These are phyloP conservation scores for Phylloscopus collybita DNA, from an alignment of 2,797 vertebrate species.

Conservation along the genomic window DNA sequence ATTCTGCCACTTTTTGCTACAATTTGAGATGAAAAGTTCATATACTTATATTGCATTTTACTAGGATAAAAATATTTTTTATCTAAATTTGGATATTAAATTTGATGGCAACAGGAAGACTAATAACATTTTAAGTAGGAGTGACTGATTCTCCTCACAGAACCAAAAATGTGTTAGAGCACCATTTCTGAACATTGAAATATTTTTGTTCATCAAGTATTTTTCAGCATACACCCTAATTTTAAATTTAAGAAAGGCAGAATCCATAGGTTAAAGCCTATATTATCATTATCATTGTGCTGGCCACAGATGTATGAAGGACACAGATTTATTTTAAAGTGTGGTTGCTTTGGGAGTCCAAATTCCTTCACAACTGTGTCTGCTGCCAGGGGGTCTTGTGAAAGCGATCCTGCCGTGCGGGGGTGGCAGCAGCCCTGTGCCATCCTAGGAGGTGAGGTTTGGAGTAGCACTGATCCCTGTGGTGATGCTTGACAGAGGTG, in stretches of 20 bases:
- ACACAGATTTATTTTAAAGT: not conserved
- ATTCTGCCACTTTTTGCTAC: not conserved
- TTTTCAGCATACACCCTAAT: not conserved
- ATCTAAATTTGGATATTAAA: conserved; percentile 18
- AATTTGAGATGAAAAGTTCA: conserved; percentile 6
- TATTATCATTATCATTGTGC: not conserved
- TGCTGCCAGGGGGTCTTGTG: not conserved
- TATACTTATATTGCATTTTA: not conserved
- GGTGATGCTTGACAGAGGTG: not conserved
- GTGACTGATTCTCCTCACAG: conserved; percentile 27
- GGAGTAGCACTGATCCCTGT: not conserved
- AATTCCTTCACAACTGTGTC: not conserved
- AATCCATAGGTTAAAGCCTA: not conserved
- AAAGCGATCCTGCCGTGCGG: fast-evolving
- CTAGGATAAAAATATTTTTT: conserved; percentile 47
- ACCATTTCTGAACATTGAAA: not conserved
- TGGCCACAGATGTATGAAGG: not conserved
- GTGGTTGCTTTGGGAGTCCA: not conserved
- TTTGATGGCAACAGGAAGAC: conserved; percentile 11
- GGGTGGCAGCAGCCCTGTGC: not conserved
- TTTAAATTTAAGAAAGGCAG: not conserved
- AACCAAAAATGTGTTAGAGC: not conserved
- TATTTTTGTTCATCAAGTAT: not conserved
- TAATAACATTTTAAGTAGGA: conserved; percentile 54
- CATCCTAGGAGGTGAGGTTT: not conserved